These are phyloP conservation scores for Seriola aureovittata DNA, from an alignment of 2,113 vertebrate genomes.

Conservation along the genomic window DNA sequence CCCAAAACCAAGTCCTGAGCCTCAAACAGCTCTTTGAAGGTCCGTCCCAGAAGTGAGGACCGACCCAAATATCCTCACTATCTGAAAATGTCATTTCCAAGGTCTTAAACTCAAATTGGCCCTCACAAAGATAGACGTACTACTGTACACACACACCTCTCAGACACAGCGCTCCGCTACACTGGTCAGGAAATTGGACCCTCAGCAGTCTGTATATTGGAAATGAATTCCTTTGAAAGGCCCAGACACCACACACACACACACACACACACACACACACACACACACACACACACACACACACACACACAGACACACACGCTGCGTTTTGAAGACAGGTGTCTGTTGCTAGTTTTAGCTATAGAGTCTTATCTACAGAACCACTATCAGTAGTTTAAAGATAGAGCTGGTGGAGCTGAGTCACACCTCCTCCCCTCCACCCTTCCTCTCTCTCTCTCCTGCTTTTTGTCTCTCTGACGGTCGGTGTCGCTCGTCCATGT, in stretches of 20 bases:
- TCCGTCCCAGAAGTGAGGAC: background rate
- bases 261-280: slow-evolving; percentile 17
- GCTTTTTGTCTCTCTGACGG: slow-evolving; percentile 38
- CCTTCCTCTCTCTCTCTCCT: background rate
- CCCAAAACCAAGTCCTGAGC: too few species aligned
- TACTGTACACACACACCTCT: slow-evolving; percentile 17
- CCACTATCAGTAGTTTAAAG: slow-evolving; percentile 57
- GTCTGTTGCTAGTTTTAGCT: slow-evolving; percentile 53
- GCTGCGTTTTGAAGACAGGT: slow-evolving; percentile 29
- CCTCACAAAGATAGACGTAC: background rate
- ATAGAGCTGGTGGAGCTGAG: slow-evolving; percentile 23
- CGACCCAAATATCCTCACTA: background rate
- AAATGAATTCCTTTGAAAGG: slow-evolving; percentile 67
- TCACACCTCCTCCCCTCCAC: background rate
- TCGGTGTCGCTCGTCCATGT: slow-evolving; percentile 37
- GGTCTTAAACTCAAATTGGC: background rate
- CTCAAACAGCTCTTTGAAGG: background rate
- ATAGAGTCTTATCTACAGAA: slow-evolving; percentile 44
- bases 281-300: background rate
- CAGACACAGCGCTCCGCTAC: slow-evolving; percentile 32
- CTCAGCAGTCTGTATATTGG: slow-evolving; percentile 66
- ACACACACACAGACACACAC: background rate
- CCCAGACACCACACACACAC: slow-evolving; percentile 18
- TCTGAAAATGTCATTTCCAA: background rate
- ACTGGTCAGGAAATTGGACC: slow-evolving; percentile 72